Evolutionary conservation across 2,888 invertebrate species (phyloP), one percentile per base, ranked within the genome.

Genomic region (Ophioninae sp.): DNA sequence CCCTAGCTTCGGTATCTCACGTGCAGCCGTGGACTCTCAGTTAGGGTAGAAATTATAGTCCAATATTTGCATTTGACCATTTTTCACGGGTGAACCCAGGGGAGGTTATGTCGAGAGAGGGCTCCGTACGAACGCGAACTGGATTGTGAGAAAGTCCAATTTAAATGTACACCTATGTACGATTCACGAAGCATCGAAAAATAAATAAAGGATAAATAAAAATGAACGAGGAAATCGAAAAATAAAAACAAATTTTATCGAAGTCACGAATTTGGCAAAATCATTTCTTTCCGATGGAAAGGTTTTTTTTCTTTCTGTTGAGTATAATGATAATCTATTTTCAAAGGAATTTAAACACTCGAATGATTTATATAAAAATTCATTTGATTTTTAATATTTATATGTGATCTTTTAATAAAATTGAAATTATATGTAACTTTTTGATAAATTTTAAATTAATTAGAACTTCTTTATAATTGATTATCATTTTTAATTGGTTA

Each of bases 41-140:
- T 61, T 61, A 69, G 72, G 76, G 44, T 83, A 61, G 44, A 76
- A 79, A 83, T 83, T 83, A 83, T 79, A 76, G 67, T 79, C 72
- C 63, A 83, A 83, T 83, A 83, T 83, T 83, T 79, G 79, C 79
- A 23, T 74, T 79, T 72, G 58, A 61, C 61, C 72, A 76, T 83
- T 79, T 83, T 76, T 73, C 72, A 72, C 30, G 51, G 41, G 37
- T 44, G 41, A 59, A 22, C 44, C 22, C 17, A 30, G 39, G 64
- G 59, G 58, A 61, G 30, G 37, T 39, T 69, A 22, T 23, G 65
- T 41, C 10, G 61, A 22, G 39, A 20, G 10, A 68, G 20, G 22
- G 58, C n/a, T 41, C 51, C 44, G 71, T 37, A 13, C 44, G 63
- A 67, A 74, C 51, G 64, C 30, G 8, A 23, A 67, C 59, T 51